Evolutionary conservation across 2,113 vertebrate genomes (phyloP).

Genomic region (Eidolon helvum): DNA sequence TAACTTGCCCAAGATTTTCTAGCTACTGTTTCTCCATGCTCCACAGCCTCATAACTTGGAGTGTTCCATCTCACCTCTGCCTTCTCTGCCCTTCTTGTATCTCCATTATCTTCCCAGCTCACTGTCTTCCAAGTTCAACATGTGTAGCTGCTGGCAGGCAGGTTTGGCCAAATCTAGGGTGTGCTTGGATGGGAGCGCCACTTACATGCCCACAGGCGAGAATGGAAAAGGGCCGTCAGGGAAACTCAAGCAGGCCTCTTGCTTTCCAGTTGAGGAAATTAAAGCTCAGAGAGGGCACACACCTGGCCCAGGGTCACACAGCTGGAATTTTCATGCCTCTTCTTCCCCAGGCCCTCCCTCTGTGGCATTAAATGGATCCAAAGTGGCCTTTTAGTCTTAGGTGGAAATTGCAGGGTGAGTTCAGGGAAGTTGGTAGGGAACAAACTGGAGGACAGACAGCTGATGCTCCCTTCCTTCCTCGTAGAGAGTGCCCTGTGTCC

Average conservation of each 20-base stretch:
- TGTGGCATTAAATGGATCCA: neutral
- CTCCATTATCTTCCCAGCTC: accelerated
- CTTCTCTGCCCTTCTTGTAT: neutral
- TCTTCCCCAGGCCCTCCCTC: neutral
- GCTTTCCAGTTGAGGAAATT: neutral
- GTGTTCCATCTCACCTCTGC: neutral
- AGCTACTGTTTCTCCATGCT: neutral
- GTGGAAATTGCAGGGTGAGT: neutral
- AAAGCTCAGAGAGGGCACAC: neutral
- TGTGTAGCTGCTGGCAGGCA: accelerated
- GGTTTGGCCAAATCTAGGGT: neutral
- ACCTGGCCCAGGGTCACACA: neutral
- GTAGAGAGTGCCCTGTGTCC: accelerated
- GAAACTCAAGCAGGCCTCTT: neutral
- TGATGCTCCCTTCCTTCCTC: neutral
- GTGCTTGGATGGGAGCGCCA: neutral
- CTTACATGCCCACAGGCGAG: neutral
- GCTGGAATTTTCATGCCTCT: neutral
- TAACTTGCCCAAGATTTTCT: neutral
- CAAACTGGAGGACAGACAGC: too few relatives aligned
- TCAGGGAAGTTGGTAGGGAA: neutral
- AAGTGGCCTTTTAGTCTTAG: neutral
- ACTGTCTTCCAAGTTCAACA: neutral
- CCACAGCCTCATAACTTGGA: neutral
- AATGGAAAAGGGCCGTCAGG: neutral